phyloP scores from a whole-genome alignment of 2,113 vertebrate species.

The Ammodytes dubius region DNA sequence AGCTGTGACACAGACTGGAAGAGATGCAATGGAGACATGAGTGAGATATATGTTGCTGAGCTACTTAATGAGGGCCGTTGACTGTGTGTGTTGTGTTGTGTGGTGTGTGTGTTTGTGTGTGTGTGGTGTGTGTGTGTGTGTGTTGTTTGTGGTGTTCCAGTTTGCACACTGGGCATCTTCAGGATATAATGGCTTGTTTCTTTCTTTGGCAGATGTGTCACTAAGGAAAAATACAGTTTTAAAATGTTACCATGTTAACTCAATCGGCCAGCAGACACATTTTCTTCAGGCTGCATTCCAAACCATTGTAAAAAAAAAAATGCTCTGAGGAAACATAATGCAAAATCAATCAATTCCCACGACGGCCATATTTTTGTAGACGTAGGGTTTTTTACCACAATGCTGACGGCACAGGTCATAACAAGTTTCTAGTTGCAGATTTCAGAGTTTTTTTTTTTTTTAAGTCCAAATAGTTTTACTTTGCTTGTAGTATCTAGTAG shows the following conservation, averaged over 20 bases:
- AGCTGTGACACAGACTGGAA: slow-evolving; percentile 45
- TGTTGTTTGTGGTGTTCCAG: slow-evolving; percentile 27
- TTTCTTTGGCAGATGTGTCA: slow-evolving; percentile 16
- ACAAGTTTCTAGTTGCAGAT: background rate
- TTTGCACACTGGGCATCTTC: slow-evolving; percentile 49
- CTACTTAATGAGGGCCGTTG: slow-evolving; percentile 56
- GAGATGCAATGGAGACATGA: slow-evolving; percentile 29
- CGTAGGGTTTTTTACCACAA: background rate
- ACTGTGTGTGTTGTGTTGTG: slow-evolving; percentile 31
- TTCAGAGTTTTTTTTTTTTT: background rate
- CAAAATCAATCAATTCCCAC: slow-evolving; percentile 36
- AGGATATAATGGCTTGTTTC: slow-evolving; percentile 57
- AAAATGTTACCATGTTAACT: slow-evolving; percentile 42
- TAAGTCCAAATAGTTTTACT: background rate
- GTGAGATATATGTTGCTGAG: slow-evolving; percentile 54
- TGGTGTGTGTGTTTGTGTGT: slow-evolving; percentile 25
- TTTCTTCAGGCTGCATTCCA: background rate
- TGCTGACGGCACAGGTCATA: background rate
- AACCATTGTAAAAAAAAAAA: slow-evolving; percentile 26
- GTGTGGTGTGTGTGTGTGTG: slow-evolving; percentile 6
- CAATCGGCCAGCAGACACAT: slow-evolving; percentile 30
- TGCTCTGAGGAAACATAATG: slow-evolving; percentile 9
- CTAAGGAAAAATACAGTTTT: slow-evolving; percentile 25
- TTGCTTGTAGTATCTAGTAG: background rate
- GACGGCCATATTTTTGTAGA: slow-evolving; percentile 10